Percentiles rank a stretch among this genome's conserved stretches.
Evolutionary conservation across 2,113 vertebrate genomes (phyloP).

Genomic region (Malurus elegans): DNA sequence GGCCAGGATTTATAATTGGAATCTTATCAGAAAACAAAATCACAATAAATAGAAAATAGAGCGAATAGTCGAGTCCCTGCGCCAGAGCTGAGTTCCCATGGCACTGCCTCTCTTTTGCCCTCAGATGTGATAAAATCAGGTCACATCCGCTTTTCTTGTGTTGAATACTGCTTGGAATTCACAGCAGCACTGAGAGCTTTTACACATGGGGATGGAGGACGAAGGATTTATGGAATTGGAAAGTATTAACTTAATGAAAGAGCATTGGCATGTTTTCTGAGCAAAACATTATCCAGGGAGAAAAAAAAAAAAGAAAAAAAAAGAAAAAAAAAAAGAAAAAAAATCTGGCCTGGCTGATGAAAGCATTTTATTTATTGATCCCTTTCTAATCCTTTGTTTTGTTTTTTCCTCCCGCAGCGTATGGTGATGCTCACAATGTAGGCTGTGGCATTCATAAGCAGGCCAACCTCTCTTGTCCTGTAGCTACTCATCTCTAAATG

Average conservation of each 20-base stretch:
- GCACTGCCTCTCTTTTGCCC: conserved; percentile 1
- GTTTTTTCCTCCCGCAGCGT: not conserved
- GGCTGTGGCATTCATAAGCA: not conserved
- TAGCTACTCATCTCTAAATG: not conserved
- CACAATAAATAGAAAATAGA: not conserved
- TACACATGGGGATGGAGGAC: conserved; percentile 20
- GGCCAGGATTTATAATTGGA: not conserved
- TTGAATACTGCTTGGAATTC: conserved; percentile 50
- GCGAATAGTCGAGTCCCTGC: not conserved
- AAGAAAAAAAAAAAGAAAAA: not conserved
- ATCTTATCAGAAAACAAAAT: not conserved
- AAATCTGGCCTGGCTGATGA: conserved; percentile 44
- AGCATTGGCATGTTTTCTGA: conserved; percentile 65
- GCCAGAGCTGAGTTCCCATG: not conserved
- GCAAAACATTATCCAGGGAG: not conserved
- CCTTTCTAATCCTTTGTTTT: conserved; percentile 51
- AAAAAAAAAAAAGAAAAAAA: not conserved
- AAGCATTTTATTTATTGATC: conserved; percentile 61
- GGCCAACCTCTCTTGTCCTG: not conserved
- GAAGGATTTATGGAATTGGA: conserved; percentile 44
- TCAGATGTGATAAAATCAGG: conserved; percentile 13
- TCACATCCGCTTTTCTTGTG: not conserved
- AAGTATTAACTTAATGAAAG: conserved; percentile 59
- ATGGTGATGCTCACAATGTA: not conserved
- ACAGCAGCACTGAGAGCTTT: not conserved